Conservation (phyloP, 2,888 invertebrate species). For the Scelioninae gen. 1 region DNA sequence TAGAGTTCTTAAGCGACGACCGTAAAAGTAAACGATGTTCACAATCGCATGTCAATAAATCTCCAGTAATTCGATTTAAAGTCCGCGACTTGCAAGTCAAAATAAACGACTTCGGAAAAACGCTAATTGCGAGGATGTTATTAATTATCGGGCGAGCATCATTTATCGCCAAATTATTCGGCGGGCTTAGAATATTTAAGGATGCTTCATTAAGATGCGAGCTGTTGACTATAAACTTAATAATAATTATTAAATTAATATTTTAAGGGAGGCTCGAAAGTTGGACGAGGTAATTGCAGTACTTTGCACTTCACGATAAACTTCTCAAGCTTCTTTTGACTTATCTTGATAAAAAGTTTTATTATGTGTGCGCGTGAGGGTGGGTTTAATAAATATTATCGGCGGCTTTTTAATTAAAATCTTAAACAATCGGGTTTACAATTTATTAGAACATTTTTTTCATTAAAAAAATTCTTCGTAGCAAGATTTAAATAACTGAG, state of each 20-base stretch:
- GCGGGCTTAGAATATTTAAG: neutral
- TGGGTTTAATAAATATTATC: conserved; percentile 20
- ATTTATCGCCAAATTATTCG: conserved; percentile 29
- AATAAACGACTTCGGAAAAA: conserved; percentile 20
- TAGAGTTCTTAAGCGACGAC: conserved; percentile 60
- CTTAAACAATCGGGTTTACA: no score
- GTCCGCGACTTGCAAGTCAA: conserved; percentile 11
- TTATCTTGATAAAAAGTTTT: conserved; percentile 51
- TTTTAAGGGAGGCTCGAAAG: conserved; percentile 42
- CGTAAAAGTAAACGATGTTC: conserved; percentile 66
- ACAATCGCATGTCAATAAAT: conserved; percentile 68
- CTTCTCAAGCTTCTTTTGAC: conserved; percentile 51
- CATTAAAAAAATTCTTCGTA: no score
- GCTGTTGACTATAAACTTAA: conserved; percentile 34
- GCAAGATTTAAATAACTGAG: no score
- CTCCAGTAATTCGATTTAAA: conserved; percentile 65
- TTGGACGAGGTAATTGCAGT: conserved; percentile 42
- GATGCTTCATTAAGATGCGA: conserved; percentile 25
- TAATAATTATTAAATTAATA: conserved; percentile 47
- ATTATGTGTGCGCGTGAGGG: conserved; percentile 16
- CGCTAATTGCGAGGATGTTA: neutral
- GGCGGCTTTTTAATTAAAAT: conserved; percentile 38
- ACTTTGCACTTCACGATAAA: conserved; percentile 52
- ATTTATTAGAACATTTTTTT: no score
- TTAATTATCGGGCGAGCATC: conserved; percentile 15